Evolutionary conservation across 2,888 invertebrate species (phyloP).

Genomic region (Conomelus anceps): DNA sequence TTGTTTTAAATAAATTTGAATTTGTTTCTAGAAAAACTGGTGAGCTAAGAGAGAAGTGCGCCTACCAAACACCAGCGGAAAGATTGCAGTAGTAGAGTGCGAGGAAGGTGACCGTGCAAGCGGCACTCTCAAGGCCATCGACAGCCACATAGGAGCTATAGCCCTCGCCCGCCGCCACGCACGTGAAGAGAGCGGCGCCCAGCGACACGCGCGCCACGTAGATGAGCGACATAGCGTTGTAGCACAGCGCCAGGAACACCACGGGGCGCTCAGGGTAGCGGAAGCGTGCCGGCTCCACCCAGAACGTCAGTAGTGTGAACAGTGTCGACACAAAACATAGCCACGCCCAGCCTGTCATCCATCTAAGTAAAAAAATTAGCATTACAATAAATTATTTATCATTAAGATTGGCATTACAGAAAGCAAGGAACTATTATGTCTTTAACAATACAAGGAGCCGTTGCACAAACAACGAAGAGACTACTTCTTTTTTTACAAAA

Average conservation of each 20-base stretch:
- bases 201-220: slow-evolving; percentile 62
- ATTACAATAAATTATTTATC: not conserved
- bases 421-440: too few relatives aligned
- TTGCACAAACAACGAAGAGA: too few relatives aligned
- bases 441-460: too few relatives aligned
- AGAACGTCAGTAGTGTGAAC: slow-evolving; percentile 78
- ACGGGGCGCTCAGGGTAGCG: slow-evolving; percentile 90
- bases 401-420: too few relatives aligned
- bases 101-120: slow-evolving; percentile 69
- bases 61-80: slow-evolving; percentile 67
- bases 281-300: slow-evolving; percentile 82
- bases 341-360: slow-evolving; percentile 71
- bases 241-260: slow-evolving; percentile 82
- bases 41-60: too few relatives aligned
- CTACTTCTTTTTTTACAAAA: too few relatives aligned
- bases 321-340: slow-evolving; percentile 72
- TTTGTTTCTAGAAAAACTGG: too few relatives aligned
- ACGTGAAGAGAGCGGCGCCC: slow-evolving; percentile 44
- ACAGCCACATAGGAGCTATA: slow-evolving; percentile 45
- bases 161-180: slow-evolving; percentile 42
- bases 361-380: slow-evolving; percentile 43
- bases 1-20: too few relatives aligned
- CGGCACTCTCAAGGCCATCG: slow-evolving; percentile 48
- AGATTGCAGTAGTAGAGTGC: slow-evolving; percentile 70
- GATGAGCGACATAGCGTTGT: slow-evolving; percentile 69